Conservation (phyloP, 1,140 invertebrate genomes). For the Drosophila pachea region DNA sequence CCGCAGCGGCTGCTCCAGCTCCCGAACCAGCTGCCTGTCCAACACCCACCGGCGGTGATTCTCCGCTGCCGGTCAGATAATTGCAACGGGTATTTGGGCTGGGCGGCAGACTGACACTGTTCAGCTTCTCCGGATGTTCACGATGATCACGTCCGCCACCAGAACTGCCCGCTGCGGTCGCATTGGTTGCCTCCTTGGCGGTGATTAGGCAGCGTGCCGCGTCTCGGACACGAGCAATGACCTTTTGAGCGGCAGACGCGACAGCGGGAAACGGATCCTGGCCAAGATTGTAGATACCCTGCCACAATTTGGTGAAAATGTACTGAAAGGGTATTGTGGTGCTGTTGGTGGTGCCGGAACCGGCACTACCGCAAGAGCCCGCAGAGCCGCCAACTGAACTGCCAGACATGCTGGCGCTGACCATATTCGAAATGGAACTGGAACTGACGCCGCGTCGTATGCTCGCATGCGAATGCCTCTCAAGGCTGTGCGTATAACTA, state of each 20-base stretch:
- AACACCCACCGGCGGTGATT: conserved; percentile 48
- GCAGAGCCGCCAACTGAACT: neutral
- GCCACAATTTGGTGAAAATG: conserved; percentile 93
- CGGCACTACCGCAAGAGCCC: conserved; percentile 27
- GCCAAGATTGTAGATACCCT: conserved; percentile 86
- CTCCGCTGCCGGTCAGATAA: conserved; percentile 56
- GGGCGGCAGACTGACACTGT: conserved; percentile 80
- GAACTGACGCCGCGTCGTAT: conserved; percentile 77
- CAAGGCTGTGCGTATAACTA: conserved; percentile 66
- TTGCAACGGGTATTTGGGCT: conserved; percentile 80
- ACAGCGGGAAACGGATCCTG: conserved; percentile 92
- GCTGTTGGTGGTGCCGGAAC: conserved; percentile 52
- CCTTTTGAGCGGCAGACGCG: conserved; percentile 85
- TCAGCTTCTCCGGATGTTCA: conserved; percentile 34
- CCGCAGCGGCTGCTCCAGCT: neutral
- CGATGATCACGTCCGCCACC: conserved; percentile 33
- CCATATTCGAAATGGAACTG: conserved; percentile 77
- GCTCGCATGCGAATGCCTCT: conserved; percentile 52
- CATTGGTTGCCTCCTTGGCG: conserved; percentile 73
- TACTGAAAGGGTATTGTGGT: conserved; percentile 79
- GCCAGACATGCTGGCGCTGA: conserved; percentile 14
- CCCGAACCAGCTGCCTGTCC: neutral
- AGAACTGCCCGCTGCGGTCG: conserved; percentile 50
- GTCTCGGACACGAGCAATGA: conserved; percentile 85
- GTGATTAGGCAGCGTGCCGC: conserved; percentile 81